Base-by-base conservation (phyloP, 1,140 invertebrate genomes). In the Adoxophyes honmai region DNA sequence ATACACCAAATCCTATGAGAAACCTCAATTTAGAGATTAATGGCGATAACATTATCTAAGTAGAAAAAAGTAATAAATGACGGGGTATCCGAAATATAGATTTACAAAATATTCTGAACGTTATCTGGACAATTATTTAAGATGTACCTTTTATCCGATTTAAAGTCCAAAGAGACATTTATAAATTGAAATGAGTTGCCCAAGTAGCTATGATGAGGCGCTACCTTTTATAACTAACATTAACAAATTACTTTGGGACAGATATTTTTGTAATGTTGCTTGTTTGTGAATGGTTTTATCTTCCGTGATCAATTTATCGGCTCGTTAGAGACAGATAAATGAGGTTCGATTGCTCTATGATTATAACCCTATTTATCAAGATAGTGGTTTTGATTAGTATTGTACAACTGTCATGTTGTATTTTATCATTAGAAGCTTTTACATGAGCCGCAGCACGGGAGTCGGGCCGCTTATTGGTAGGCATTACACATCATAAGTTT, bases 281-380 rank as follows among this genome's bases (percentile, higher is more conserved):
- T 79, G 70, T 73, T 73, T 74, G 68, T 77, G 73, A 74, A 77
- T 68, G 66, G 63, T 54, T 66, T 76, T 75, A 78, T 80, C 75
- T 73, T 56, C 57, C 60, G 60, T 73, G 70, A 77, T 80, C 76
- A 76, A 74, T 83, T 85, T 75, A 84, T 84, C 69, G 70, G 70
- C 71, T 87, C 81, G 72, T 85, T 82, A 85, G 67, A 60, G 60
- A 52, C 64, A 77, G 65, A 85, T 77, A 78, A 80, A 85, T 82
- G 74, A 52, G 58, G 52, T 64, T 64, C 68, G 72, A 81, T 84
- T 75, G 64, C 44, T 69, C 69, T 70, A 70, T 78, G 81, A 81
- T 81, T 78, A 82, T 82, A 76, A 78, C 75, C 64, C 61, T 70
- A 65, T 86, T 77, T 72, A 75, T 83, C 77, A 74, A 66, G 66